Base-by-base conservation (phyloP, 2,888 invertebrate genomes). In the Agriopis aurantiaria region DNA sequence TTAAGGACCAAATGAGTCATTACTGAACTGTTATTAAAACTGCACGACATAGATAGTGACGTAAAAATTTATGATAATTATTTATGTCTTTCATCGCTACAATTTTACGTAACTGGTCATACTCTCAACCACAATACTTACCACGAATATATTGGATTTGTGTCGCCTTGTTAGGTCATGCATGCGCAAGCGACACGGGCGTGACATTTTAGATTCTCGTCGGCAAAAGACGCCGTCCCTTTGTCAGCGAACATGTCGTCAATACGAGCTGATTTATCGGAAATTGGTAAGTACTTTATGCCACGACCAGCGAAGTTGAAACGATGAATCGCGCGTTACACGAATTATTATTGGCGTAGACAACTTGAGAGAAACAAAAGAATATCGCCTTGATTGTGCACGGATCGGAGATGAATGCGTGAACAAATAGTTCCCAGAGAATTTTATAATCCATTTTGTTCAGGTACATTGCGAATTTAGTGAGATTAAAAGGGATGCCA, bases 171-270 rank as follows among this genome's bases (percentile, higher is more conserved):
- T 72, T 65, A 66, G 52, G 56, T 73, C 69, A 73, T 73, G 68
- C 69, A 74, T 69, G 63, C 46, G 69, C 40, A 65, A 41, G 57
- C 61, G 33, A 74, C 69, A 65, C 58, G 45, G 63, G 65, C 56
- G 62, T 75, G 71, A 69, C 72, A 75, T 72, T 71, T 57, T 61
- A 73, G 68, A 69, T 64, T 78, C 74, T 48, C 53, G 62, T 65
- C 62, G 43, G 23, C 83, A 81, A 80, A 78, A 8, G 46, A 3
- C 62, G 74, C 55, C 58, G 62, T 17, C 33, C 74, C 23, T 74
- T 69, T 75, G 68, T 81, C 77, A 75, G 80, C 79, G 68, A 73
- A 74, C 74, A 77, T 73, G 69, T 63, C 67, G 72, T 62, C 62
- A 60, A 58, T 60, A 45, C 10, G 43, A 65, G 33, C 63, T 49